Evolutionary conservation across 2,888 invertebrate species (phyloP), one percentile per base, ranked within the genome.

Genomic region (Hymenopus coronatus): DNA sequence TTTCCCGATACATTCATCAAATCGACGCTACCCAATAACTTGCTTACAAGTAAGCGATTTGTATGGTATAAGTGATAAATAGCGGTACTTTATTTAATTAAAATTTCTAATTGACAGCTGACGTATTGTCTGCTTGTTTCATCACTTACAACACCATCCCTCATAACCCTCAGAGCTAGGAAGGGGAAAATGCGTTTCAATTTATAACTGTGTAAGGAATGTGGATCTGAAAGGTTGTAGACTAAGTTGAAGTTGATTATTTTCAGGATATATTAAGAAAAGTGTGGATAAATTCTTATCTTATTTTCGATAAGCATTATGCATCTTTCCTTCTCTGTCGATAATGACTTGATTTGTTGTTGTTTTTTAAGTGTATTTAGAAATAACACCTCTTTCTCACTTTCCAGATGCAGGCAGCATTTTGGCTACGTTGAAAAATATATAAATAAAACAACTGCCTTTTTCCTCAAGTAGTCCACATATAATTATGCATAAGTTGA

Each of bases 71-170:
- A 87, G 82, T 87, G 87, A 87, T 87, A 87, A 87, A 87, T 87
- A 87, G 81, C 82, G 87, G 87, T 87, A 33, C 82, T 87, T 87
- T 87, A 87, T 87, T 87, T 87, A 87, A 87, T 87, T 87, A 87
- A 87, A 87, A 82, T 87, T 70, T 87, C 87, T 33, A 87, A 87
- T 87, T 87, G 87, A 87, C 87, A 87, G 87, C 82, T 87, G 87
- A 87, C 82, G 87, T 87, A 33, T 87, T 87, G 82, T 87, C 82
- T 87, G 82, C 87, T 87, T 87, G 87, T 87, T 87, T n/a, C 82
- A 82, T 33, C 87, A 82, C 87, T 87, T 87, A 87, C 27, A 82
- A 27, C 81, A 27, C 28, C 33, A 33, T 81, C 87, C 40, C n/a
- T 33, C 87, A 82, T 40, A 82, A 82, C 33, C n/a, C 27, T 87